Base-by-base conservation (phyloP, 2,113 vertebrate genomes). In the Amblyornis subalaris region DNA sequence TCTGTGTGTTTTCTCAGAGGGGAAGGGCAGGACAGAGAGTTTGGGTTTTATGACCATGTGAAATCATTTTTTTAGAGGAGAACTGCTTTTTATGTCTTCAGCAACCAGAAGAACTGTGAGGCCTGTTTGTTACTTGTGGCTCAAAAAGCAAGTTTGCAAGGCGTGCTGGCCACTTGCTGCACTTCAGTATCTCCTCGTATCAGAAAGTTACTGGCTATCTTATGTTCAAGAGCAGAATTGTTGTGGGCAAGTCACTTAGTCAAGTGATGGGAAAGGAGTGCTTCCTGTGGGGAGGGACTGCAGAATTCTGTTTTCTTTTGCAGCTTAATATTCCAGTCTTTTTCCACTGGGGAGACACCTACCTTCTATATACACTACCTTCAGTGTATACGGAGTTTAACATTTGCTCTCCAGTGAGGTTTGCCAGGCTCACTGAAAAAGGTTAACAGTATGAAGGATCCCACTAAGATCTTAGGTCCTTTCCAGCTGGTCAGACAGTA, bases 81-180 rank as follows among this genome's bases (percentile, higher is more conserved):
- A 79, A n/a, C 25, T 67, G 6, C 14, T 71, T 66, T 28, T 78
- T 16, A 7, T 9, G 2, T 47, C 47, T 71, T 61, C 15, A 79
- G 57, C 23, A 72, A 54, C 8, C 38, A 42, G 50, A 55, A 70
- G 12, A 69, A 53, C 10, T 36, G 5, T 22, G 40, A 75, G 33
- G 11, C 14, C 50, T 50, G 23, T 67, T 91, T 72, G 14, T 80
- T 64, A 79, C 29, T 76, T 0, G 0, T 72, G 50, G 14, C 54
- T 55, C 53, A 45, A 36, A 81, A 93, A 57, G 18, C 9, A 54
- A 65, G 31, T 76, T 50, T 42, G 42, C 15, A 42, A 42, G 50
- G 29, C 61, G 0, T 16, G 1, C 8, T 78, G 51, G 36, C 36
- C 4, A 7, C 60, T 85, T 2, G 0, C 44, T 73, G 25, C 6